These are phyloP conservation scores for Idaea biselata DNA, from an alignment of 2,888 invertebrate genomes.

Conservation along the genomic window DNA sequence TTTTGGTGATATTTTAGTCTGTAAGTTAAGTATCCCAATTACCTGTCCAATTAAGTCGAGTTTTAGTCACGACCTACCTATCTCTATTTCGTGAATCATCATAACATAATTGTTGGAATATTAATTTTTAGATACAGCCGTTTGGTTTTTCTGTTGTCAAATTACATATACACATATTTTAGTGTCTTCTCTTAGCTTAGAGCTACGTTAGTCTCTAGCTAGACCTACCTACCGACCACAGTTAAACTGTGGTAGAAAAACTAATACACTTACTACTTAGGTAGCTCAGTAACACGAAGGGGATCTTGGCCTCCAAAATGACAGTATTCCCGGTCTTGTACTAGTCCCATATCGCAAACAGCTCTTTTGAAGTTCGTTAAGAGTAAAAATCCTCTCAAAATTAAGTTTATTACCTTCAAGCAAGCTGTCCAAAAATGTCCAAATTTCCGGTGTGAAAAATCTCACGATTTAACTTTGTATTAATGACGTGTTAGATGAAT, in stretches of 20 bases:
- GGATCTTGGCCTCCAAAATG: too few relatives aligned
- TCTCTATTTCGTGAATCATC: neutral
- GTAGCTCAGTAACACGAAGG: too few relatives aligned
- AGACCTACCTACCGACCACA: too few relatives aligned
- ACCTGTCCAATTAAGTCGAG: neutral
- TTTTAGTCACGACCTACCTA: neutral
- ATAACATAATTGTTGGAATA: neutral
- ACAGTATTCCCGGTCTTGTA: too few relatives aligned
- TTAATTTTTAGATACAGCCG: neutral
- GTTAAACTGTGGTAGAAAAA: neutral
- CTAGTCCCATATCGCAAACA: too few relatives aligned
- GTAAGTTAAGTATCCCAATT: neutral
- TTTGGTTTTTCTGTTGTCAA: neutral
- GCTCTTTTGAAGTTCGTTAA: too few relatives aligned
- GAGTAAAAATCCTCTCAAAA: neutral
- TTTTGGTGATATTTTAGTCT: neutral
- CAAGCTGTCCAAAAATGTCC: neutral
- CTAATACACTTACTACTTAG: neutral
- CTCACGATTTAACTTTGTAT: constrained; percentile 34
- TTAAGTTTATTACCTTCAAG: neutral
- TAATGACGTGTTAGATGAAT: constrained; percentile 55
- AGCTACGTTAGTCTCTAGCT: neutral
- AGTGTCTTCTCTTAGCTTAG: neutral
- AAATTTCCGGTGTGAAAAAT: constrained; percentile 43
- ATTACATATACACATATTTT: neutral